phyloP scores from a whole-genome alignment of 2,797 vertebrate species.

The Tapera naevia region DNA sequence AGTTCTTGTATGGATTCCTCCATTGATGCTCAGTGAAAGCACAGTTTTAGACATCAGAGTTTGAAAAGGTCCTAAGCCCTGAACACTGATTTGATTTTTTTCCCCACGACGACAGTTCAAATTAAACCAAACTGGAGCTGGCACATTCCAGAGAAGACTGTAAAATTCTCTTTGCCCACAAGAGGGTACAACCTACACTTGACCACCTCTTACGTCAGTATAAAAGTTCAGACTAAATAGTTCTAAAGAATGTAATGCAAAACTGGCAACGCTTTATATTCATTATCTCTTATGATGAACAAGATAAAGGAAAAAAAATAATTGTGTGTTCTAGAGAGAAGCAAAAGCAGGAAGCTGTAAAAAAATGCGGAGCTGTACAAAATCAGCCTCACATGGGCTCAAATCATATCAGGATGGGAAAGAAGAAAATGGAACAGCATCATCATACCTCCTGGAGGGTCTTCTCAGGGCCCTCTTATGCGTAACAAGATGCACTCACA shows the following conservation, averaged over 20 bases:
- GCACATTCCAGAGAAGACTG: not conserved
- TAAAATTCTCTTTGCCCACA: constrained; percentile 36
- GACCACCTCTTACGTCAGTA: not conserved
- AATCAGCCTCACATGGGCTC: not conserved
- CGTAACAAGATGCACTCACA: not conserved
- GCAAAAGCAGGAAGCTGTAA: not conserved
- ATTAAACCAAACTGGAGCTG: not conserved
- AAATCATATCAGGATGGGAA: not conserved
- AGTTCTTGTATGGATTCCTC: not conserved
- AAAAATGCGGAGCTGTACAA: not conserved
- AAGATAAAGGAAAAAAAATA: not conserved
- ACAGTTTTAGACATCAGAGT: not conserved
- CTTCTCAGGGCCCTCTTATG: not conserved
- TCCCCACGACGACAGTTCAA: not conserved
- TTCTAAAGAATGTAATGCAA: not conserved
- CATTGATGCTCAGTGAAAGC: not conserved
- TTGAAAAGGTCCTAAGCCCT: not conserved
- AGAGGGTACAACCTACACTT: not conserved
- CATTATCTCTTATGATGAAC: not conserved
- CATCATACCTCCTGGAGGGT: not conserved
- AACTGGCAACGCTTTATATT: not conserved
- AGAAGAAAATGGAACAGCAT: not conserved
- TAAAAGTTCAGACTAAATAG: not conserved
- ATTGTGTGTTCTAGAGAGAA: not conserved
- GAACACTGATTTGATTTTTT: not conserved